These are phyloP conservation scores for Cryptocephalus primarius DNA, from an alignment of 2,888 invertebrate genomes.

Conservation along the genomic window DNA sequence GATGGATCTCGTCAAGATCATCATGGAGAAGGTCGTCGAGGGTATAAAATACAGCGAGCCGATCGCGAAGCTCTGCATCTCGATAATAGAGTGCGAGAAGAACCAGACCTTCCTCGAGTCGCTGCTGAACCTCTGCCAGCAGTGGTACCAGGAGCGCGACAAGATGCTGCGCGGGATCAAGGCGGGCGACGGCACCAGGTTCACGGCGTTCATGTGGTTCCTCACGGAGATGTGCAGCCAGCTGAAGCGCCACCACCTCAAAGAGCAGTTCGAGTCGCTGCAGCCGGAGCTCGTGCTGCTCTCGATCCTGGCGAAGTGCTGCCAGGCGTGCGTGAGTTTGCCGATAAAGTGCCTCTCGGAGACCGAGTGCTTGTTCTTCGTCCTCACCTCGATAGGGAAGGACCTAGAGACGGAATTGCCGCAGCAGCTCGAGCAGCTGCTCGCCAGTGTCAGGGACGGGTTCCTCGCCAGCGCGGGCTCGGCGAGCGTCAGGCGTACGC, in stretches of 20 bases:
- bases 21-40: constrained; percentile 72
- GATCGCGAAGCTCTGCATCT: constrained; percentile 75
- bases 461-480: constrained; percentile 66
- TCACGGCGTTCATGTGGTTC: constrained; percentile 80
- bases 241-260: constrained; percentile 56
- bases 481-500: constrained; percentile 68
- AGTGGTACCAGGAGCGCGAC: constrained; percentile 71
- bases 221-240: constrained; percentile 85
- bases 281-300: constrained; percentile 67
- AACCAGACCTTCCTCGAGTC: constrained; percentile 84
- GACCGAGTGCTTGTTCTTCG: constrained; percentile 82
- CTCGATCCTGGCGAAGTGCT: constrained; percentile 78
- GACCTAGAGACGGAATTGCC: constrained; percentile 77
- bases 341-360: constrained; percentile 73
- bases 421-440: constrained; percentile 65
- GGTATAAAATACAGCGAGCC: constrained; percentile 67
- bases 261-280: constrained; percentile 45
- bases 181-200: constrained; percentile 52
- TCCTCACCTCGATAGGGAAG: constrained; percentile 77
- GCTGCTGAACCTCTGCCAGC: constrained; percentile 78
- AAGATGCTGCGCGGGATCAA: constrained; percentile 46
- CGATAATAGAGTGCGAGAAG: constrained; percentile 77
- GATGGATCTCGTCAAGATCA: constrained; percentile 76
- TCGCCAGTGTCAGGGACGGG: constrained; percentile 73
- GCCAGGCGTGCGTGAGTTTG: constrained; percentile 76